A percentile compares a stretch with the other conserved stretches of the same genome.
Evolutionary conservation across 2,797 vertebrate species (phyloP).

Genomic region (Limnodromus scolopaceus): DNA sequence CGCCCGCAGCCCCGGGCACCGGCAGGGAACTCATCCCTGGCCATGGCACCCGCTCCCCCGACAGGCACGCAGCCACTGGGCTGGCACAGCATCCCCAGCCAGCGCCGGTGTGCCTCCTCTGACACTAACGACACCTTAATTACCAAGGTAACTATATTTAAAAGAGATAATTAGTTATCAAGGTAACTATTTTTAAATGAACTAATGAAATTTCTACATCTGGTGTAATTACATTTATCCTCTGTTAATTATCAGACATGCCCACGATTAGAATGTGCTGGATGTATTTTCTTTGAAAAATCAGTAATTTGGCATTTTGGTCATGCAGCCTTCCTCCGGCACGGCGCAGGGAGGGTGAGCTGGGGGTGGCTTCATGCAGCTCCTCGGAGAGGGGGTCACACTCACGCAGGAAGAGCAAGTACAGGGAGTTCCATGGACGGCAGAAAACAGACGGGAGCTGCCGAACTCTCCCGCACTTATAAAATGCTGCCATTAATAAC

Average conservation of each 20-base stretch:
- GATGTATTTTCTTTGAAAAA: neutral
- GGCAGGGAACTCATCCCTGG: neutral
- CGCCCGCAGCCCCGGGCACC: neutral
- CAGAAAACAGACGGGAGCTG: neutral
- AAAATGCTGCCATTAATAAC: neutral
- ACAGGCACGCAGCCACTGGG: fast-evolving
- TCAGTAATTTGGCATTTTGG: neutral
- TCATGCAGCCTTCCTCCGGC: neutral
- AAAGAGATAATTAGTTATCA: neutral
- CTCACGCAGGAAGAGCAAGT: fast-evolving
- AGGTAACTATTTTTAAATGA: neutral
- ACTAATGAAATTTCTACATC: neutral
- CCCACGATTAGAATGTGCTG: neutral
- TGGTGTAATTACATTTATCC: neutral
- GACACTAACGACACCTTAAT: neutral
- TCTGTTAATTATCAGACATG: neutral
- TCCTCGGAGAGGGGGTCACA: neutral
- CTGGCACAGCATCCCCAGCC: neutral
- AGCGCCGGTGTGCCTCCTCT: neutral
- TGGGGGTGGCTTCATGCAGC: neutral
- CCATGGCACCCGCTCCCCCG: neutral
- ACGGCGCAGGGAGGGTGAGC: neutral
- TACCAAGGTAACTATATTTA: neutral
- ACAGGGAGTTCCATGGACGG: fast-evolving
- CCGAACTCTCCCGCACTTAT: fast-evolving